Conservation (phyloP, 2,113 vertebrate species). For the Emydura subglobosa region DNA sequence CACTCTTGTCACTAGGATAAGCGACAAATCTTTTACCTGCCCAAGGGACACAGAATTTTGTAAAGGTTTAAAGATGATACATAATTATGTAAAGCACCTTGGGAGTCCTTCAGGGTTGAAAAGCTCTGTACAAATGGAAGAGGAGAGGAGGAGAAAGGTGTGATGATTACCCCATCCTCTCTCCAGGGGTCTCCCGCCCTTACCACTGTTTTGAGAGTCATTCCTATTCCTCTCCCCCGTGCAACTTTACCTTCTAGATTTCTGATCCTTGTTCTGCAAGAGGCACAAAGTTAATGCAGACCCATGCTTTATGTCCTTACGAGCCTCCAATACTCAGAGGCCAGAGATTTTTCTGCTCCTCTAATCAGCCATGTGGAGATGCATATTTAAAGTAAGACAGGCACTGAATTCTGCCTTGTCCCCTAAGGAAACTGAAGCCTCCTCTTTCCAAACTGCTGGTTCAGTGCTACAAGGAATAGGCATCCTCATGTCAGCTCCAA, state of each 20-base stretch:
- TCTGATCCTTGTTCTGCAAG: neutral
- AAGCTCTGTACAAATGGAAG: neutral
- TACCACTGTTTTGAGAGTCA: neutral
- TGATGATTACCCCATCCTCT: neutral
- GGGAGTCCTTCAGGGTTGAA: neutral
- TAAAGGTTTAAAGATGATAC: neutral
- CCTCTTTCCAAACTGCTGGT: constrained; percentile 23
- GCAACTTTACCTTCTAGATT: constrained; percentile 13
- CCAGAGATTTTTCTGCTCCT: constrained; percentile 24
- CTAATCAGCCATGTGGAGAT: constrained; percentile 47
- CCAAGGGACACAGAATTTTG: neutral
- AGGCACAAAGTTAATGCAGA: neutral
- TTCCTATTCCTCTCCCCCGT: neutral
- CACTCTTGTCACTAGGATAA: neutral
- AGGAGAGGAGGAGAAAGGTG: constrained; percentile 8
- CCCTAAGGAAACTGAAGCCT: constrained; percentile 52
- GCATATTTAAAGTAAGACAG: constrained; percentile 63
- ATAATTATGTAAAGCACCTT: neutral
- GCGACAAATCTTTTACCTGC: neutral
- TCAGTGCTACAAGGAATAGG: constrained; percentile 52
- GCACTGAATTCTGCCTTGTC: constrained; percentile 45
- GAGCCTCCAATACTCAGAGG: constrained; percentile 29
- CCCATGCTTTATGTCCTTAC: neutral
- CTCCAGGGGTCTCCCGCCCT: neutral
- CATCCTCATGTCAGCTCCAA: constrained; percentile 57